Conservation (phyloP, 2,113 vertebrate species). For the Dascyllus trimaculatus region DNA sequence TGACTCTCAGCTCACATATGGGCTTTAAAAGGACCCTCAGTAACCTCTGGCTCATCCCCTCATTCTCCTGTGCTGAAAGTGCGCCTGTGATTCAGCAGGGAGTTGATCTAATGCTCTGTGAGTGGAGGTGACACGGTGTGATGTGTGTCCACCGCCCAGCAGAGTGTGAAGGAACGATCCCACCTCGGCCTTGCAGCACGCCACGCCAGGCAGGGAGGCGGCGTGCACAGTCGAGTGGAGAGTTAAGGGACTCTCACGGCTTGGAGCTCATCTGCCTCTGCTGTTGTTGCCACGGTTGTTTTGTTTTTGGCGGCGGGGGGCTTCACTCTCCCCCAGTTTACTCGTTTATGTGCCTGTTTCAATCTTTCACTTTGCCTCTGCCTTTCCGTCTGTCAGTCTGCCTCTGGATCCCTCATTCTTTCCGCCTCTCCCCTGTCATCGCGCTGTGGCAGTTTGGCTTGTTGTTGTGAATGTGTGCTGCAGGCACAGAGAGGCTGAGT, state of each 20-base stretch:
- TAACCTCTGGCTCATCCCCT: conserved; percentile 53
- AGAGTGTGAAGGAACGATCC: conserved; percentile 55
- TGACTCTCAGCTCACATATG: conserved; percentile 31
- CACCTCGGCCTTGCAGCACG: conserved; percentile 19
- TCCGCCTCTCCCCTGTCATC: conserved; percentile 20
- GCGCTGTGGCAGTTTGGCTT: not conserved
- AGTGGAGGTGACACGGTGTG: conserved; percentile 63
- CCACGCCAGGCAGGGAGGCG: not conserved
- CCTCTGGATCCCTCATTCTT: conserved; percentile 30
- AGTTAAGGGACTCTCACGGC: conserved; percentile 51
- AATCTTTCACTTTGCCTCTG: conserved; percentile 16
- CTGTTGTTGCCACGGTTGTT: conserved; percentile 37
- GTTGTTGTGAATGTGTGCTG: conserved; percentile 60
- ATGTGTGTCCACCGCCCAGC: conserved; percentile 58
- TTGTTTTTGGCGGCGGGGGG: conserved; percentile 2
- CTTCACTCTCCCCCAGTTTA: conserved; percentile 13
- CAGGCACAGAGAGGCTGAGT: conserved; percentile 73
- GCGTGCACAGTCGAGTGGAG: conserved; percentile 27
- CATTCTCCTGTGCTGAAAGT: conserved; percentile 17
- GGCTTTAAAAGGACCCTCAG: conserved; percentile 34
- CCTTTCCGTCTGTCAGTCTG: conserved; percentile 30
- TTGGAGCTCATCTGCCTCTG: conserved; percentile 43
- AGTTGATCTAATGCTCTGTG: conserved; percentile 64
- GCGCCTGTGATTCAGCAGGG: conserved; percentile 40
- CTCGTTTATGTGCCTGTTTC: conserved; percentile 29